These are phyloP conservation scores for Syngnathoides biaculeatus DNA, from an alignment of 2,113 vertebrate species.

Conservation along the genomic window DNA sequence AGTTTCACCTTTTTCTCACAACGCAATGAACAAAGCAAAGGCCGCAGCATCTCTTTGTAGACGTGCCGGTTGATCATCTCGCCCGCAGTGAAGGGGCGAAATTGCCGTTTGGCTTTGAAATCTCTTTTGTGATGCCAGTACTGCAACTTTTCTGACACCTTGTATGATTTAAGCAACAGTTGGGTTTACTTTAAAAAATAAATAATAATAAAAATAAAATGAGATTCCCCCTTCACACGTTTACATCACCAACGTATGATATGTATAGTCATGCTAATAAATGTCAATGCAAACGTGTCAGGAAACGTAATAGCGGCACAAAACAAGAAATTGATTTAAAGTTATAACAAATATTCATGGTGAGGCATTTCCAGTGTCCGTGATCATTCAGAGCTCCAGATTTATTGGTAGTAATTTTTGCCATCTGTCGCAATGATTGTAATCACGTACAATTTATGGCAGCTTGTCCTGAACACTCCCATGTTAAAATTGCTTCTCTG, in stretches of 20 bases:
- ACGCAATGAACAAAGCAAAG: too few relatives aligned
- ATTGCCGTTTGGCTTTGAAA: too few relatives aligned
- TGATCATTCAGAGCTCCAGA: background rate
- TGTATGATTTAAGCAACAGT: too few relatives aligned
- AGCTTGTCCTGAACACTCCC: background rate
- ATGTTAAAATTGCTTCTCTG: conserved; percentile 4
- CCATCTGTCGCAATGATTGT: background rate
- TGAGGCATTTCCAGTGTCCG: background rate
- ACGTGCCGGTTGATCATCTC: too few relatives aligned
- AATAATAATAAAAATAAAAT: too few relatives aligned
- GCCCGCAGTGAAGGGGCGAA: too few relatives aligned
- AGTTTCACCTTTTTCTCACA: too few relatives aligned
- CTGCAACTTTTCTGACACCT: too few relatives aligned
- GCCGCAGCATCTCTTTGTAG: too few relatives aligned
- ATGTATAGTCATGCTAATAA: background rate
- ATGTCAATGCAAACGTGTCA: background rate
- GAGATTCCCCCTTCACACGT: too few relatives aligned
- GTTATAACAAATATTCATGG: background rate
- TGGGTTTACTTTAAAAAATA: too few relatives aligned
- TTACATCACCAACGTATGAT: background rate
- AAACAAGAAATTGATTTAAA: background rate
- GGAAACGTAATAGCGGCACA: background rate
- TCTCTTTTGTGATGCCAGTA: too few relatives aligned
- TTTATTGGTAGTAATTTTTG: background rate
- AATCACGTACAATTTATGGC: background rate